Evolutionary conservation across 2,888 invertebrate species (phyloP).

Genomic region (Meandrusa payeni): DNA sequence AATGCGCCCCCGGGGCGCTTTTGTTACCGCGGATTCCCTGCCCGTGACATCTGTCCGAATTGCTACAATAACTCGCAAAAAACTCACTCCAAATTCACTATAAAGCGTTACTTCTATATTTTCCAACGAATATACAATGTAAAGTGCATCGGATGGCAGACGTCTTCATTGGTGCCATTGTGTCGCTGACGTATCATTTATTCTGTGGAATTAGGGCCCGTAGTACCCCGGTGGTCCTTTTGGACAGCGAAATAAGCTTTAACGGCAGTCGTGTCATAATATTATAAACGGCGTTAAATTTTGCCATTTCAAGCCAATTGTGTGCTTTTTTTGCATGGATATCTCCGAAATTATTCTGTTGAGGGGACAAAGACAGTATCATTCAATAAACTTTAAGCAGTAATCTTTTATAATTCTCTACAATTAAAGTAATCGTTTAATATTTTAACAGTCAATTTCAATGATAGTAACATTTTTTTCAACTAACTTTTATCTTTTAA

Average conservation of each 20-base stretch:
- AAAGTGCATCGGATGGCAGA: slow-evolving; percentile 43
- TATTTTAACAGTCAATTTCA: background rate
- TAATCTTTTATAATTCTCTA: slow-evolving; percentile 1
- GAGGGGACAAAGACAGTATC: slow-evolving; percentile 4
- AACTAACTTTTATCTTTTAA: too few species aligned
- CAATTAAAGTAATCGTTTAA: slow-evolving; percentile 3
- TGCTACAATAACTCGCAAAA: slow-evolving; percentile 77
- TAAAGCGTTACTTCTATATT: slow-evolving; percentile 59
- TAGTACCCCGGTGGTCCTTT: slow-evolving; percentile 57
- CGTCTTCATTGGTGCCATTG: slow-evolving; percentile 67
- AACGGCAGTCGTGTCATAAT: slow-evolving; percentile 58
- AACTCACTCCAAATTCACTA: slow-evolving; percentile 69
- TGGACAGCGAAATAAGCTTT: slow-evolving; percentile 34
- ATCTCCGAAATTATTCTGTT: slow-evolving; percentile 1
- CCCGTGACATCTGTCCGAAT: slow-evolving; percentile 78
- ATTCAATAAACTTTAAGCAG: slow-evolving; percentile 1
- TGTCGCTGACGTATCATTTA: slow-evolving; percentile 68
- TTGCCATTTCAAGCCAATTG: slow-evolving; percentile 42
- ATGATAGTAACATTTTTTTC: too few species aligned
- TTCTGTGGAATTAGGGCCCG: slow-evolving; percentile 51
- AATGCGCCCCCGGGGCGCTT: slow-evolving; percentile 75
- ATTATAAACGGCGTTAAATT: slow-evolving; percentile 58
- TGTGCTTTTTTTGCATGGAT: slow-evolving; percentile 25
- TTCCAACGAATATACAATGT: slow-evolving; percentile 59
- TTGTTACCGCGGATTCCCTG: slow-evolving; percentile 71